Evolutionary conservation across 1,140 invertebrate genomes (phyloP).

Genomic region (Pseudomyrmex concolor): DNA sequence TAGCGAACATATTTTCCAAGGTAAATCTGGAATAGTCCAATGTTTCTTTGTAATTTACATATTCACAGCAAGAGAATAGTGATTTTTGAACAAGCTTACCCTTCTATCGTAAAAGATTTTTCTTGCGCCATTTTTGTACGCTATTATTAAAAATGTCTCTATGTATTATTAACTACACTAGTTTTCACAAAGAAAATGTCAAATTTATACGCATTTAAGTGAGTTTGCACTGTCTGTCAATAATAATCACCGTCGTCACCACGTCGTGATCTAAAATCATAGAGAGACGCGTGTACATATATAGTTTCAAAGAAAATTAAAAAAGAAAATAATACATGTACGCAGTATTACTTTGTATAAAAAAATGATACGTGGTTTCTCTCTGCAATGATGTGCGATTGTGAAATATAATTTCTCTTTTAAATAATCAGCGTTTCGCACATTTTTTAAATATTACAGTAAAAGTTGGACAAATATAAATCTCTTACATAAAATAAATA

Average conservation of each 20-base stretch:
- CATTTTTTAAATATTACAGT: not conserved
- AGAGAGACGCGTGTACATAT: not conserved
- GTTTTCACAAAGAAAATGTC: not conserved
- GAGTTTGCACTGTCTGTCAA: not conserved
- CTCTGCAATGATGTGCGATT: not conserved
- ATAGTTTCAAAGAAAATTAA: not conserved
- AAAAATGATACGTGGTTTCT: not conserved
- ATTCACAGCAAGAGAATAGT: not conserved
- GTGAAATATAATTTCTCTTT: not conserved
- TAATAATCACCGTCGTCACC: constrained; percentile 1
- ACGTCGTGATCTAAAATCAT: constrained; percentile 8
- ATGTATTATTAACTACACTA: constrained; percentile 4
- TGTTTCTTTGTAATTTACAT: constrained; percentile 8
- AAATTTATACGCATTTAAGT: constrained; percentile 2
- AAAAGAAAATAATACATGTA: constrained; percentile 13
- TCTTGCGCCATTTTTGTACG: constrained; percentile 48
- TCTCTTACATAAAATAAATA: not conserved
- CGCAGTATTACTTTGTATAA: no score
- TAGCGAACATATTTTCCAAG: constrained; percentile 95
- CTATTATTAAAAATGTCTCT: constrained; percentile 19
- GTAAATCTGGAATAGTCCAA: constrained; percentile 87
- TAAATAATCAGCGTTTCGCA: not conserved
- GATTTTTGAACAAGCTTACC: constrained; percentile 65
- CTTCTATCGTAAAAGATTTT: constrained; percentile 61
- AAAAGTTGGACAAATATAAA: not conserved